Conservation (phyloP, 2,113 vertebrate genomes). For the Cyphomyrus discorhynchus region DNA sequence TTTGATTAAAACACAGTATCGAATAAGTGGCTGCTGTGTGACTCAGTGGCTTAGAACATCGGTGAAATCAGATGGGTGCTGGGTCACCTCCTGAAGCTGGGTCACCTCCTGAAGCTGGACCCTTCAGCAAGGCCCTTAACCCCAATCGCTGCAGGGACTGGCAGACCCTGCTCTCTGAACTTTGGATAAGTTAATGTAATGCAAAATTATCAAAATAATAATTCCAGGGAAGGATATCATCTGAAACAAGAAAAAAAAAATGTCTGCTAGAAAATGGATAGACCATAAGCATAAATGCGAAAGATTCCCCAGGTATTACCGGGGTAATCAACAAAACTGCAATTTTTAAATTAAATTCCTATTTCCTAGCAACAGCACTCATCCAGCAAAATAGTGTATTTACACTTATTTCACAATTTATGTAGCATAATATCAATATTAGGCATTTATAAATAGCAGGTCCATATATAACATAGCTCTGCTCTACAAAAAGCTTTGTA, state of each 20-base stretch:
- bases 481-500: neutral
- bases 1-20: slow-evolving; percentile 8
- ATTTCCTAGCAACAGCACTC: neutral
- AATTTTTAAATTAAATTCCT: neutral
- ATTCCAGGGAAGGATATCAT: slow-evolving; percentile 22
- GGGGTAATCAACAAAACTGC: neutral
- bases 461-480: neutral
- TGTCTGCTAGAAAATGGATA: neutral
- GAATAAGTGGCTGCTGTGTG: neutral
- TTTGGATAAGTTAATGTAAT: neutral
- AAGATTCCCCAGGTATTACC: neutral
- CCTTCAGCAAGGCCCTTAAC: neutral
- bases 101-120: neutral
- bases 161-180: neutral
- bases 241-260: slow-evolving; percentile 10
- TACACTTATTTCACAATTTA: neutral
- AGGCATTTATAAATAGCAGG: neutral
- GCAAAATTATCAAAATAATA: slow-evolving; percentile 22
- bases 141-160: neutral
- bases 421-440: neutral
- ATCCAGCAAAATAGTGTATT: neutral
- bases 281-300: neutral
- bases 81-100: neutral
- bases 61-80: neutral
- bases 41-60: neutral